Base-by-base conservation (phyloP, 2,797 vertebrate species). In the Falco novaeseelandiae region DNA sequence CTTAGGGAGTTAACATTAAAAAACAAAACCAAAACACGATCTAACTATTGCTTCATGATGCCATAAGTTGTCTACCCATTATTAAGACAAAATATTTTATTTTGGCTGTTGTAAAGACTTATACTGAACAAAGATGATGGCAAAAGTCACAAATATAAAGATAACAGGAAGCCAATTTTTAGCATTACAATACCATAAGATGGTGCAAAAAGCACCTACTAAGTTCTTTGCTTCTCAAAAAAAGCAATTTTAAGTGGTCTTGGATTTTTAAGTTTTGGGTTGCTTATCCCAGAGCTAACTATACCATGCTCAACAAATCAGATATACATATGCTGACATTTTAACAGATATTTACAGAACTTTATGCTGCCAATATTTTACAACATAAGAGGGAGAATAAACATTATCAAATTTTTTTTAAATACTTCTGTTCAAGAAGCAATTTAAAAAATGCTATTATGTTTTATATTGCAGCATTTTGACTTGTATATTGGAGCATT, bases 121-220 rank as follows among this genome's bases (percentile, higher is more conserved):
- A 58, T 27, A 87, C 63, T 94, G 42, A 95, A 89, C 67, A 91
- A 84, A 94, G 51, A 94, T 90, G 92, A 87, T 86, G 81, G 87
- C 51, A 89, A 95, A 93, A 94, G 27, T 57, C 80, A 87, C 70
- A 86, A 66, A 69, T 25, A 83, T 10, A 71, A 83, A 90, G 91
- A 44, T 42, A 72, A 59, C 36, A 54, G 57, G 51, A 77, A 73
- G 58, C 66, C 2, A 9, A 25, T 81, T 91, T 96, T 80, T 61
- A 95, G 77, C 84, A 95, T 93, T 89, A 82, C n/a, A 88, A 89
- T 73, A 95, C n/a, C 20, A 2, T 85, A 94, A 94, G 59, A 55
- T 54, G 88, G 94, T 97, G 96, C 93, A 97, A 91, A 96, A 98
- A 89, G 89, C 91, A 97, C 96, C 97, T 97, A 96, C 95, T 76